Evolutionary conservation across 2,888 invertebrate genomes (phyloP).

Genomic region (Piscicola geometra): DNA sequence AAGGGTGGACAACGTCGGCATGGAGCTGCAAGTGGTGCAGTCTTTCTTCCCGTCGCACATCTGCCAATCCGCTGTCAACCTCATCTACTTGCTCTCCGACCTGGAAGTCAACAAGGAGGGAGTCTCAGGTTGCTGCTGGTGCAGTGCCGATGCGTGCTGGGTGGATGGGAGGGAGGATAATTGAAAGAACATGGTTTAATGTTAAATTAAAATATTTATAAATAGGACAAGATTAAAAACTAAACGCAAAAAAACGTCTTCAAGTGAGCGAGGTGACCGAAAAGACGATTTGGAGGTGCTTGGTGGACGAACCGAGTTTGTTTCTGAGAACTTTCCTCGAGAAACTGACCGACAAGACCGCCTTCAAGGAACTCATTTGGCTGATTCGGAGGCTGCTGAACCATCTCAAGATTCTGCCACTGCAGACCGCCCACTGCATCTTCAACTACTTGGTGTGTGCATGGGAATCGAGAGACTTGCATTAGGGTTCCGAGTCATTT

Average conservation of each 20-base stretch:
- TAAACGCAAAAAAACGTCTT: too few species aligned
- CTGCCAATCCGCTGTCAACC: conserved; percentile 89
- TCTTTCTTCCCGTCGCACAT: conserved; percentile 93
- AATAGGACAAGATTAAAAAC: too few species aligned
- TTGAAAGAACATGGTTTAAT: too few species aligned
- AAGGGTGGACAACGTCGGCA: conserved; percentile 49
- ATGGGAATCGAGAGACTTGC: too few species aligned
- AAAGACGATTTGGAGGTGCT: conserved; percentile 93
- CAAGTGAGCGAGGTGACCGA: conserved; percentile 88
- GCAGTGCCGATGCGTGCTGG: too few species aligned
- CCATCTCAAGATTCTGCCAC: conserved; percentile 82
- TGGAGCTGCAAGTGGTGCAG: conserved; percentile 71
- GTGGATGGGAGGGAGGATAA: neutral
- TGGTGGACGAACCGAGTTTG: conserved; percentile 93
- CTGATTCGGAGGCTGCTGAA: conserved; percentile 81
- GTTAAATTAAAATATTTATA: too few species aligned
- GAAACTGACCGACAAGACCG: conserved; percentile 68
- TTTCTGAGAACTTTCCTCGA: conserved; percentile 93
- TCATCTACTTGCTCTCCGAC: conserved; percentile 89
- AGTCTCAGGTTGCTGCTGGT: conserved; percentile 58
- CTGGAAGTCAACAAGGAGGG: conserved; percentile 90
- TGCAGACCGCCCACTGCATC: conserved; percentile 90
- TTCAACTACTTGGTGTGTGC: conserved; percentile 97
- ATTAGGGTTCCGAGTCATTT: too few species aligned
- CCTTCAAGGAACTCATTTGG: conserved; percentile 82